These are phyloP conservation scores for Equus przewalskii DNA, from an alignment of 2,113 vertebrate species.

Conservation along the genomic window DNA sequence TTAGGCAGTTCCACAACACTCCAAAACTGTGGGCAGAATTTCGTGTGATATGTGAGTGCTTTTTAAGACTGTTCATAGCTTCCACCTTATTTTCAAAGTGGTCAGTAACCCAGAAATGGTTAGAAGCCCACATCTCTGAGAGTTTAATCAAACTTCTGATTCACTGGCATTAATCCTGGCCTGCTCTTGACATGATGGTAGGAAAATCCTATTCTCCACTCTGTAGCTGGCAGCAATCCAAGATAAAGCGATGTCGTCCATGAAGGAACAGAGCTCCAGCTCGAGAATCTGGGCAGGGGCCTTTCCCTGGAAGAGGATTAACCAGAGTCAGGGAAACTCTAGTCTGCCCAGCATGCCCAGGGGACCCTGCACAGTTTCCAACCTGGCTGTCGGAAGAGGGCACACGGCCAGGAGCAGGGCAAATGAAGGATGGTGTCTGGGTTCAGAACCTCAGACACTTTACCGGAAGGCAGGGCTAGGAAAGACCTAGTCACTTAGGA, in stretches of 20 bases:
- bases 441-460: not conserved
- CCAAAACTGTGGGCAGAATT: not conserved
- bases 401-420: not conserved
- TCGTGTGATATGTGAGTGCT: accelerated
- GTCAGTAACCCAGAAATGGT: not conserved
- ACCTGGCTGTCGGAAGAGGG: not conserved
- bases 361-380: not conserved
- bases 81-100: not conserved
- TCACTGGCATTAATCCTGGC: not conserved
- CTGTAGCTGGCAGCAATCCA: no score
- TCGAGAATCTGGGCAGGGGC: not conserved
- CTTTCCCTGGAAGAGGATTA: not conserved
- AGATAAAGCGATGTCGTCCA: not conserved
- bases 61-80: not conserved
- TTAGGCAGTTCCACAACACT: not conserved
- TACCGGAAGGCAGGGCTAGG: not conserved
- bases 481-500: not conserved
- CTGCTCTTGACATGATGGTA: no score
- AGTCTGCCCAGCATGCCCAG: not conserved
- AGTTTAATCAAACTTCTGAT: not conserved
- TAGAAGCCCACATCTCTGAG: not conserved
- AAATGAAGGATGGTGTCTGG: not conserved
- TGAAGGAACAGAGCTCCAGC: accelerated
- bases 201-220: no score
- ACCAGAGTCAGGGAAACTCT: accelerated